phyloP scores from a whole-genome alignment of 2,113 vertebrate genomes.

The human (Homo sapiens) region GRCh38 chr1:9602501-9603000 shows the following conservation, averaged over 20 bases:
- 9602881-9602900: background rate
- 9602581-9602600: background rate
- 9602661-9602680: conserved; percentile 43
- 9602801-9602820: background rate
- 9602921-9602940: background rate
- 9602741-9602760: background rate
- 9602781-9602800: conserved; percentile 32
- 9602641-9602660: background rate
- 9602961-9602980: background rate
- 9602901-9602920: background rate
- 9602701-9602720: background rate
- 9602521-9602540: background rate
- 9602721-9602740: conserved; percentile 41
- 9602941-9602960: background rate
- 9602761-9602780: background rate
- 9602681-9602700: conserved; percentile 37
- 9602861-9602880: background rate
- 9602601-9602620: background rate
- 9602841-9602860: background rate
- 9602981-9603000: accelerated
- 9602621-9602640: accelerated
- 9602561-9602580: no score
- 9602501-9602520: background rate
- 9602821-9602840: conserved; percentile 63
- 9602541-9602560: background rate